These are phyloP conservation scores for Ameiurus melas DNA, from an alignment of 2,113 vertebrate species.

Conservation along the genomic window DNA sequence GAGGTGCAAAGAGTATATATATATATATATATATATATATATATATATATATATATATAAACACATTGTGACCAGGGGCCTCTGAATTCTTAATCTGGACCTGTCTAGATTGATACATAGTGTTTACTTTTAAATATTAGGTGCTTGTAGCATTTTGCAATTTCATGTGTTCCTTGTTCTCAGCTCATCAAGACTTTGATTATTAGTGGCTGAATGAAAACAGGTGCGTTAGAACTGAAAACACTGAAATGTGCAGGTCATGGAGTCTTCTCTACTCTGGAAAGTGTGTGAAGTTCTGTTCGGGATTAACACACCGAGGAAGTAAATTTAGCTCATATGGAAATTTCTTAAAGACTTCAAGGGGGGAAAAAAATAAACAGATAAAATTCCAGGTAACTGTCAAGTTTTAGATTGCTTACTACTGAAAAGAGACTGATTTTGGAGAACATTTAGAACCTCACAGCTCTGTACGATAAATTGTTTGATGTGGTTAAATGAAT, in stretches of 20 bases:
- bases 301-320: not conserved
- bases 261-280: not conserved
- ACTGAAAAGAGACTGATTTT: not conserved
- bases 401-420: not conserved
- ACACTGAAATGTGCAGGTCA: not conserved
- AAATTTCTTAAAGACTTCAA: not conserved
- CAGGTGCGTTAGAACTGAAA: slow-evolving; percentile 1
- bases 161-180: not conserved
- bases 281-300: not conserved
- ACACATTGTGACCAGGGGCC: too few species aligned
- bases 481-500: not conserved
- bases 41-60: too few species aligned
- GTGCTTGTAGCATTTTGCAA: not conserved
- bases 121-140: not conserved
- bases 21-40: too few species aligned
- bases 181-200: not conserved
- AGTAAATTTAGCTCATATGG: not conserved
- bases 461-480: not conserved
- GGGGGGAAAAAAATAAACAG: too few species aligned
- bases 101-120: not conserved
- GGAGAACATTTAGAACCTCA: not conserved
- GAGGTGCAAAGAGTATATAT: too few species aligned
- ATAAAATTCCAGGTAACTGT: not conserved
- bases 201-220: not conserved
- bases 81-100: too few species aligned